phyloP scores from a whole-genome alignment of 2,888 invertebrate genomes.

The Micropterix aruncella region DNA sequence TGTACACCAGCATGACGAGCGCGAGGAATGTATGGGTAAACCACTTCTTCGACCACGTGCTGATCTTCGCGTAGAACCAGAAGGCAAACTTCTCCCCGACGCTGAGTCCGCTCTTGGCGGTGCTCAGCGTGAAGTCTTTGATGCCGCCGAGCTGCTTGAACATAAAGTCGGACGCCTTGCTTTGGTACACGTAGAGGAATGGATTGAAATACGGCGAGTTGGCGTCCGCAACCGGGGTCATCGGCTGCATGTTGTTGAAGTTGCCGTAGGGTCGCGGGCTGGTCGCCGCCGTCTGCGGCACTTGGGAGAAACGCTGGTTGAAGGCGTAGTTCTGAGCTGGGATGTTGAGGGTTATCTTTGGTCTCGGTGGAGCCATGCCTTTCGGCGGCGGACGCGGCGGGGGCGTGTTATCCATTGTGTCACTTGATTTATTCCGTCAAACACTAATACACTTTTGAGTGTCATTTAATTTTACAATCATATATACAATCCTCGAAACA shows the following conservation, averaged over 20 bases:
- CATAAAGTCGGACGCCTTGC: conserved; percentile 63
- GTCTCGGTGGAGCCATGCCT: conserved; percentile 19
- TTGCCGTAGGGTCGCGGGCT: conserved; percentile 19
- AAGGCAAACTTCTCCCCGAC: conserved; percentile 72
- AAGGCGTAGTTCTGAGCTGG: conserved; percentile 19
- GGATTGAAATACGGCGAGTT: conserved; percentile 29
- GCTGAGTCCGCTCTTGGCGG: conserved; percentile 65
- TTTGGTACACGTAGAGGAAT: conserved; percentile 39
- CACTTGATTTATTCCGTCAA: too few relatives aligned
- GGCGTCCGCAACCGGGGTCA: conserved; percentile 24
- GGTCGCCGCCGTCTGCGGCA: conserved; percentile 18
- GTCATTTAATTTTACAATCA: too few relatives aligned
- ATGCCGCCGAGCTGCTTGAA: conserved; percentile 68
- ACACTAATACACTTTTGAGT: too few relatives aligned
- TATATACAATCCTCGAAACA: too few relatives aligned
- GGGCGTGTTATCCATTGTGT: background rate
- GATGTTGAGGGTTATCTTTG: conserved; percentile 37
- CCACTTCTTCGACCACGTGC: conserved; percentile 67
- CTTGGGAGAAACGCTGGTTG: conserved; percentile 18
- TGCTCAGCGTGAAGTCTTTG: conserved; percentile 57
- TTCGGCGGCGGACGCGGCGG: conserved; percentile 22
- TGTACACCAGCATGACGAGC: conserved; percentile 63
- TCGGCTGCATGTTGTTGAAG: conserved; percentile 21
- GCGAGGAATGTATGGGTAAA: conserved; percentile 81
- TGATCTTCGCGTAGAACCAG: conserved; percentile 66